Base-by-base conservation (phyloP, 2,797 vertebrate genomes). In the Spinus pinus region DNA sequence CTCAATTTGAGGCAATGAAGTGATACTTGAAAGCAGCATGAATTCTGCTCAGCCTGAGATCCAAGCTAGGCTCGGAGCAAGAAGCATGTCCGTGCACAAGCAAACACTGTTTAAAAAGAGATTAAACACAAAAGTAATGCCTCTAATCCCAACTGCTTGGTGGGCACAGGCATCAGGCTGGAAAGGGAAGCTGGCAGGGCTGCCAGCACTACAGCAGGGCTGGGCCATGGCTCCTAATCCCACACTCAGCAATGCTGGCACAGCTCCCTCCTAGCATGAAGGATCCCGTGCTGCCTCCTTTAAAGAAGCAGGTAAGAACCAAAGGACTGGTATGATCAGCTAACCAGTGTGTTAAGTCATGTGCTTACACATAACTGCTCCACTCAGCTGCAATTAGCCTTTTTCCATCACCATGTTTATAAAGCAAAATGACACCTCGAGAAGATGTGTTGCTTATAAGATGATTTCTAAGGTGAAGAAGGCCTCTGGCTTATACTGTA, bases 281-380 rank as follows among this genome's bases (percentile, higher is more conserved):
- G 51, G 79, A 90, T 60, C 81, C 44, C 88, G 81, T 41, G 3
- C 72, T 56, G 69, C 51, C 91, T 86, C 77, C 24, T 93, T 64
- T 81, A 60, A 73, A 90, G 94, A 70, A 79, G 70, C 61, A 49
- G 87, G 89, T 67, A 47, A 69, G 75, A 73, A 70, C 58, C 51
- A 72, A 81, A 87, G 70, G n/a, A 70, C 44, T 93, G 78, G 70
- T 42, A 16, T 42, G 58, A 84, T 88, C 93, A 94, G 85, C 82
- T 93, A 90, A 70, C 56, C 89, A 91, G 57, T 70, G 78, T 73
- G 77, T 51, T 60, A 88, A 90, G n/a, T 67, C 93, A 86, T 74
- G 94, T 91, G 87, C 89, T 95, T 64, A 66, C 42, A 94, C 31
- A 31, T 21, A 96, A 83, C 75, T 96, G 90, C 94, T 95, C 61